Percentiles rank a stretch among this genome's conserved stretches.
Evolutionary conservation across 2,888 invertebrate genomes (phyloP).

Genomic region (Volucella bombylans): DNA sequence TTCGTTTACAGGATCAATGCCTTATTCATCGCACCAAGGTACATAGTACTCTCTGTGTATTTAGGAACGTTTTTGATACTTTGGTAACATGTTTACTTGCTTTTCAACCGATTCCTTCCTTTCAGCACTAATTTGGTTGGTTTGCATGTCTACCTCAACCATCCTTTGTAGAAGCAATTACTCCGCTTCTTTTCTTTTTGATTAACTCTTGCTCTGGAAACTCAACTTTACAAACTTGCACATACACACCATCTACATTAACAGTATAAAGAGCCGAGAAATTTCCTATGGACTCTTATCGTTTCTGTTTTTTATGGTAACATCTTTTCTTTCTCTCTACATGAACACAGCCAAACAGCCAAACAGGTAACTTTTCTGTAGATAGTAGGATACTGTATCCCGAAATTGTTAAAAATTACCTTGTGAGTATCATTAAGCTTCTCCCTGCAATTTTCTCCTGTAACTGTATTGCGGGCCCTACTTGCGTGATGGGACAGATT

Average conservation of each 20-base stretch:
- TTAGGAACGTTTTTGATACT: constrained; percentile 7
- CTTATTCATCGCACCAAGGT: constrained; percentile 33
- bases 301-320: background rate
- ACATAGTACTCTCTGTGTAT: constrained; percentile 18
- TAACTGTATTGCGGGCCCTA: background rate
- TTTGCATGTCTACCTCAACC: too few relatives aligned
- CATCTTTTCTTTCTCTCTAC: background rate
- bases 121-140: too few relatives aligned
- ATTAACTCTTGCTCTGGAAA: background rate
- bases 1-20: constrained; percentile 6
- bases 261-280: background rate
- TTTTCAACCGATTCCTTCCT: constrained; percentile 13
- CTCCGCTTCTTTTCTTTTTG: background rate
- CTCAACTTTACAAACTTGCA: background rate
- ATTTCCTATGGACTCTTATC: background rate
- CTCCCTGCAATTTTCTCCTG: too few relatives aligned
- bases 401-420: background rate
- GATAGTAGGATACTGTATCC: background rate
- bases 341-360: constrained; percentile 1
- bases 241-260: background rate
- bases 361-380: background rate
- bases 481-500: background rate
- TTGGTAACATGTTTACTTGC: constrained; percentile 13
- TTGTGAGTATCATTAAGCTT: too few relatives aligned
- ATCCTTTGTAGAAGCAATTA: background rate